phyloP scores from a whole-genome alignment of 2,888 invertebrate species.

The Eupithecia subfuscata region DNA sequence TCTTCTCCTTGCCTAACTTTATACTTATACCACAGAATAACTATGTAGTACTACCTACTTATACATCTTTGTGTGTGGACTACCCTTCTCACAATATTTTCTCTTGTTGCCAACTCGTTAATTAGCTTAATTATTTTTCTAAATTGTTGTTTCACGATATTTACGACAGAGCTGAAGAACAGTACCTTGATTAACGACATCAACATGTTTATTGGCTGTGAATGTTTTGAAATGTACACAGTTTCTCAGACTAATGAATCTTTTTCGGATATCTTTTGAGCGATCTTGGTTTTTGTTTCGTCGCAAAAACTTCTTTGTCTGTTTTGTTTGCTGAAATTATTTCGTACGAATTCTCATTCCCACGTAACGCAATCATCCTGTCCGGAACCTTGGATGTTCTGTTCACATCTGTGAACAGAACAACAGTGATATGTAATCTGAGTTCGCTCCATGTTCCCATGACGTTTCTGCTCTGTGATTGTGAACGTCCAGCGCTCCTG shows the following conservation, averaged over 20 bases:
- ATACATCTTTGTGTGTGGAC: neutral
- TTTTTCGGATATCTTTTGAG: constrained; percentile 31
- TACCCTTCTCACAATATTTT: neutral
- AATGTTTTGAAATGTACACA: constrained; percentile 35
- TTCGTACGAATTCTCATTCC: constrained; percentile 31
- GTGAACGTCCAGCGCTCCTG: constrained; percentile 52
- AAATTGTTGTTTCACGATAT: constrained; percentile 13
- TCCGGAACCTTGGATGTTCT: constrained; percentile 30
- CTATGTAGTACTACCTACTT: neutral
- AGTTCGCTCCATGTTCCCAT: constrained; percentile 70
- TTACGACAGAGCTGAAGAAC: constrained; percentile 1
- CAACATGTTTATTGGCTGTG: constrained; percentile 23
- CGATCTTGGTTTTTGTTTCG: constrained; percentile 30
- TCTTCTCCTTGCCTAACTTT: constrained; percentile 9
- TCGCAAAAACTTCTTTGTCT: constrained; percentile 17
- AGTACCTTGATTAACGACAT: constrained; percentile 32
- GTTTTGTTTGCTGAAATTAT: constrained; percentile 17
- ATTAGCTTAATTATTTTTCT: constrained; percentile 5
- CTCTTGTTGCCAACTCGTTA: constrained; percentile 2
- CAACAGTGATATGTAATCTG: constrained; percentile 65
- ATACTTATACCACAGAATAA: neutral
- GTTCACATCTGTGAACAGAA: constrained; percentile 45
- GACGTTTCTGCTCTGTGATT: constrained; percentile 75
- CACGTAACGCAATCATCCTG: constrained; percentile 32
- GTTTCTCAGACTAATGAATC: constrained; percentile 30